Percentiles rank a stretch among this genome's conserved stretches.
Evolutionary conservation across 2,113 vertebrate genomes (phyloP).

Genomic region (Climacteris rufus): DNA sequence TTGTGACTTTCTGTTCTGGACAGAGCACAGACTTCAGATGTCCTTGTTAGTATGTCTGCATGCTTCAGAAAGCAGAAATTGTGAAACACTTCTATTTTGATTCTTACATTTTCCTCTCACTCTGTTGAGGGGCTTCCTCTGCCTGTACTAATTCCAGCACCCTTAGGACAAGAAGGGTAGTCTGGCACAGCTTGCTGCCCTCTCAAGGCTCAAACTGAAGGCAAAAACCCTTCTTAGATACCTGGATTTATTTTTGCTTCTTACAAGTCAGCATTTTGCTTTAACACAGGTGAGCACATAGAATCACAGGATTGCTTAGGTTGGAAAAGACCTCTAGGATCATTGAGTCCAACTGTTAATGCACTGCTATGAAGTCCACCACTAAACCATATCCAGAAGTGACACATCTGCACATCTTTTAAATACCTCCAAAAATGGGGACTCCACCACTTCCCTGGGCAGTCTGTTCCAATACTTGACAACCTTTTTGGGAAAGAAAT

Average conservation of each 20-base stretch:
- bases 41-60: not conserved
- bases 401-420: not conserved
- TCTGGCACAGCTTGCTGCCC: not conserved
- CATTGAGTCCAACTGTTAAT: not conserved
- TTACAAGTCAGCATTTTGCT: not conserved
- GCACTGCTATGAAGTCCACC: not conserved
- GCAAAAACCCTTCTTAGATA: not conserved
- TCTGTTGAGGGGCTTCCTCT: not conserved
- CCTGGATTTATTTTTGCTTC: not conserved
- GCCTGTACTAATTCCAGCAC: not conserved
- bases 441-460: not conserved
- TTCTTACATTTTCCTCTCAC: not conserved
- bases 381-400: not conserved
- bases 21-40: not conserved
- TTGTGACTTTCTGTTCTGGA: not conserved
- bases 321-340: not conserved
- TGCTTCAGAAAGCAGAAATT: conserved; percentile 4
- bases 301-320: not conserved
- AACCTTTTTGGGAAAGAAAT: not conserved
- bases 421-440: not conserved
- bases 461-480: not conserved
- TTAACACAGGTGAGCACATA: not conserved
- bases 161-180: not conserved
- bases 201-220: not conserved
- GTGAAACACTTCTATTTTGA: not conserved